Percentiles rank a stretch among this genome's conserved stretches.
Evolutionary conservation across 2,888 invertebrate genomes (phyloP).

Genomic region (Tetanocera ferruginea): DNA sequence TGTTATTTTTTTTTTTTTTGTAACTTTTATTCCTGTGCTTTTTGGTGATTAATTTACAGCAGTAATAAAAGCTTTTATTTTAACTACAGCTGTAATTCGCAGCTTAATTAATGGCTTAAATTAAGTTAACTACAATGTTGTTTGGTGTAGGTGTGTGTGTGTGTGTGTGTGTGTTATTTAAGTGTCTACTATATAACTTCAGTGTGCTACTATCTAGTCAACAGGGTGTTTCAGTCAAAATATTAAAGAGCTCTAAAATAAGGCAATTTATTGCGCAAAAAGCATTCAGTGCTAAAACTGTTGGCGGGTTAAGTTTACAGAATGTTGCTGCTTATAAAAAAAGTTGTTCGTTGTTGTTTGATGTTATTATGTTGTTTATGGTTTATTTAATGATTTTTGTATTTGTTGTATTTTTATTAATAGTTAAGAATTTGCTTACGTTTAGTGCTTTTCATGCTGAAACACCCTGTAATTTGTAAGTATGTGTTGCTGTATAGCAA

Average conservation of each 20-base stretch:
- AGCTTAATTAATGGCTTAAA: slow-evolving; percentile 34
- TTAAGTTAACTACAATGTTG: slow-evolving; percentile 29
- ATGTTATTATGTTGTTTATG: no score
- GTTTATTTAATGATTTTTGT: no score
- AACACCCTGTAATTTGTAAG: neutral
- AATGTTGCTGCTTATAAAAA: no score
- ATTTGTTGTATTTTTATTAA: neutral
- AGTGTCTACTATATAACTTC: neutral
- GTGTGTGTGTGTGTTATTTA: neutral
- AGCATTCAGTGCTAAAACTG: neutral
- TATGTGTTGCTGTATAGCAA: neutral
- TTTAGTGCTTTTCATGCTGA: neutral
- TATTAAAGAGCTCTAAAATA: neutral
- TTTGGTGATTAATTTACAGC: slow-evolving; percentile 24
- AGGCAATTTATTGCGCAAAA: neutral
- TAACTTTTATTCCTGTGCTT: neutral
- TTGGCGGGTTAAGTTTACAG: neutral
- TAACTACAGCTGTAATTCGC: slow-evolving; percentile 31
- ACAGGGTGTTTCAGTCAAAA: neutral
- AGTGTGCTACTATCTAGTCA: neutral
- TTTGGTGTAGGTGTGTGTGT: neutral
- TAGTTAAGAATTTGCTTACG: neutral
- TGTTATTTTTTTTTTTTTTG: neutral
- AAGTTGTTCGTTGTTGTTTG: no score
- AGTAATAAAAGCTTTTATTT: slow-evolving; percentile 30